Base-by-base conservation (phyloP, 2,888 invertebrate species). In the Lasioglossum calceatum region DNA sequence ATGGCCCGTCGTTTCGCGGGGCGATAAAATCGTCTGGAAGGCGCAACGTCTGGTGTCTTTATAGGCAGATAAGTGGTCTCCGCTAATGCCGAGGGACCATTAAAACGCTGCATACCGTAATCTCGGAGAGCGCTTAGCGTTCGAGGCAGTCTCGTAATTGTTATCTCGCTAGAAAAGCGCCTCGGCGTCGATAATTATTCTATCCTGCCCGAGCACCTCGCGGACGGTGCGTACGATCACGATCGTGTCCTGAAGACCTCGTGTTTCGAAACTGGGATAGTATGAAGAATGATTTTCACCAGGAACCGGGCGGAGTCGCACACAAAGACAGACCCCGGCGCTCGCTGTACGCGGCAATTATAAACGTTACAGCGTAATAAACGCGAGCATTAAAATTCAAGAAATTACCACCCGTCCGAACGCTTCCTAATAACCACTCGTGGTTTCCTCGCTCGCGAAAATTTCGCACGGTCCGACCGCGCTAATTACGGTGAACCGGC, bases 41-140 rank as follows among this genome's bases (percentile, higher is more conserved):
- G 72, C 72, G 87, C 84, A 87, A 88, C 73, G 86, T 86, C 84
- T 85, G 80, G 74, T 84, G 86, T 90, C 86, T 90, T 90, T 90
- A 89, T 75, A 84, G 87, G 81, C 82, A 84, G 87, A 86, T 86
- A 90, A 90, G 88, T 87, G 90, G 82, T 76, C 75, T 32, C 80
- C 81, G 88, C 83, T 90, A 89, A 90, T 90, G 89, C 87, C 86
- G 88, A 81, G 80, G 70, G 83, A 58, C 85, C 90, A 90, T 90
- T 90, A 90, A 90, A 88, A 87, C 85, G 58, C 84, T 54, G 77
- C 85, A 47, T 84, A 74, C 85, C 42, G 81, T 82, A 90, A 85
- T 89, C 88, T 89, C 77, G n/a, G 42, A 27, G 67, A 39, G 67
- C 76, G 85, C 81, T 88, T 83, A 81, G 72, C 79, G 76, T 23